Percentiles rank a stretch among this genome's conserved stretches.
Conservation (phyloP, 2,797 vertebrate genomes). For the Kryptolebias ocellatus region DNA sequence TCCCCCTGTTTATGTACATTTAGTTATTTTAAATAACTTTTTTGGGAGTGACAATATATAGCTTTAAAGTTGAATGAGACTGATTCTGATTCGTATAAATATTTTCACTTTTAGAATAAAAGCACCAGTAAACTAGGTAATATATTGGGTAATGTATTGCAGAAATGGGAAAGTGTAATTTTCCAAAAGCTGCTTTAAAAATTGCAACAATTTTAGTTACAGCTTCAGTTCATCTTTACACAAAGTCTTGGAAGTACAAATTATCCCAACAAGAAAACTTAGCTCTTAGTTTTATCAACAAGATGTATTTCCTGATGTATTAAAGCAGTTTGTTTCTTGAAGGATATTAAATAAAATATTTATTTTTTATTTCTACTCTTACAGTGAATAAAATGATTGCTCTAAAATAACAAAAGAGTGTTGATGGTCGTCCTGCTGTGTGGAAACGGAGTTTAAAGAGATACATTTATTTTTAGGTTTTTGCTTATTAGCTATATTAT, state of each 20-base stretch:
- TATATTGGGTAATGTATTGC: too few relatives aligned
- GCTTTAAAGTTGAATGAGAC: neutral
- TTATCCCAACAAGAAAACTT: constrained; percentile 2
- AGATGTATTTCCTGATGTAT: constrained; percentile 20
- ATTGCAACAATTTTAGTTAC: too few relatives aligned
- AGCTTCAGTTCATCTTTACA: constrained; percentile 32
- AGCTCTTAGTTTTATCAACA: too few relatives aligned
- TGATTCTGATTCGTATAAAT: too few relatives aligned
- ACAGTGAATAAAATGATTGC: neutral
- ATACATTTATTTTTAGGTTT: neutral
- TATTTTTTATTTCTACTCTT: constrained; percentile 5
- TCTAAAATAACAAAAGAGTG: constrained; percentile 17
- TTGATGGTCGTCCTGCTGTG: constrained; percentile 13
- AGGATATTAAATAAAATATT: constrained; percentile 11
- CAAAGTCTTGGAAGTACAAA: constrained; percentile 17
- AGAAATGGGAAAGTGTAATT: too few relatives aligned
- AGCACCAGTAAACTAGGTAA: too few relatives aligned
- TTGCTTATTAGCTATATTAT: too few relatives aligned
- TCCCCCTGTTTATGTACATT: neutral
- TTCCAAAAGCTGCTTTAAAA: too few relatives aligned
- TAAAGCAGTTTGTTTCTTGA: constrained; percentile 22
- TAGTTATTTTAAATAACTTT: too few relatives aligned
- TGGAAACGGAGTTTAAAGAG: constrained; percentile 1
- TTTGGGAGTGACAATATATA: neutral
- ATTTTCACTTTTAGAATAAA: too few relatives aligned